A percentile compares a stretch with the other conserved stretches of the same genome.
Conservation (phyloP, 2,113 vertebrate species). For the Parus major region DNA sequence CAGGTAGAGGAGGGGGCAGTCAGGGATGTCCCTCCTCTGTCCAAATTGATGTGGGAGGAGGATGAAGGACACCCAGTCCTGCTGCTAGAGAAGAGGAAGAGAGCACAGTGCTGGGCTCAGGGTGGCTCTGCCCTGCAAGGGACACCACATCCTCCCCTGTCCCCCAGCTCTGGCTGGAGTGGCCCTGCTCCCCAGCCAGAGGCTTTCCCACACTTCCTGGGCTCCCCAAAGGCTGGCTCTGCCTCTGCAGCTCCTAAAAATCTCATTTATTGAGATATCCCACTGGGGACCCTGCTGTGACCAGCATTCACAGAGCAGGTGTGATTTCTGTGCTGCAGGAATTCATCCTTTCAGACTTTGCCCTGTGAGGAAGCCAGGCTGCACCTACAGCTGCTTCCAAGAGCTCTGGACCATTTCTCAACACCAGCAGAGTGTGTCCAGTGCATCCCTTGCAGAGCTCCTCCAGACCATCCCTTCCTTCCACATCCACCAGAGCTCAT, state of each 20-base stretch:
- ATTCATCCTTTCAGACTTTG: not conserved
- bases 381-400: not conserved
- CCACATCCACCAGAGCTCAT: not conserved
- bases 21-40: not conserved
- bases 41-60: not conserved
- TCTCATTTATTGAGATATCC: not conserved
- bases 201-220: not conserved
- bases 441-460: not conserved
- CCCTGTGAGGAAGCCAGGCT: not conserved
- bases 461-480: not conserved
- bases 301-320: fast-evolving
- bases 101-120: not conserved
- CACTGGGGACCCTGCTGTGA: not conserved
- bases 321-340: not conserved
- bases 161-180: not conserved
- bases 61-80: not conserved
- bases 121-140: not conserved
- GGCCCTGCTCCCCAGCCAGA: not conserved
- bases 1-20: not conserved
- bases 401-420: not conserved
- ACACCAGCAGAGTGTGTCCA: not conserved
- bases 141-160: not conserved
- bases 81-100: not conserved
- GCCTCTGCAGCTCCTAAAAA: not conserved
- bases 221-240: not conserved